Percentiles rank a stretch among this genome's conserved stretches.
Conservation (phyloP, 2,113 vertebrate species). For the Manacus vitellinus region DNA sequence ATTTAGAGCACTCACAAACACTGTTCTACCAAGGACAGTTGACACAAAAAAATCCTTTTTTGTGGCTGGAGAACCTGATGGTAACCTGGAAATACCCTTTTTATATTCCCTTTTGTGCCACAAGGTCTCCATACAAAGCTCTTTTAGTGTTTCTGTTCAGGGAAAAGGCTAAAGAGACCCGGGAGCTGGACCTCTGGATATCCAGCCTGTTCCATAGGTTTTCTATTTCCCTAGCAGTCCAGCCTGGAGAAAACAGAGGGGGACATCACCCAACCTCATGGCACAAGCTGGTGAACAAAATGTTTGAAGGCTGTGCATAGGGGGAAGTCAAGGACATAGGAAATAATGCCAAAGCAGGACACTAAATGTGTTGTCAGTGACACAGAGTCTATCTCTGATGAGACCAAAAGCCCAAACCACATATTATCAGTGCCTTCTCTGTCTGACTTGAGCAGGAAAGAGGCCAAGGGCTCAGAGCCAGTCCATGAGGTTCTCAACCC, state of each 20-base stretch:
- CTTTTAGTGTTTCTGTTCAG: background rate
- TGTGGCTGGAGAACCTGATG: background rate
- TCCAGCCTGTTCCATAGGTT: background rate
- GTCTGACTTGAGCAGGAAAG: background rate
- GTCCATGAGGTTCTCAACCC: background rate
- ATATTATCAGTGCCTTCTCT: accelerated
- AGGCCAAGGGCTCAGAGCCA: background rate
- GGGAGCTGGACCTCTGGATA: background rate
- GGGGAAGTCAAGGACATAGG: background rate
- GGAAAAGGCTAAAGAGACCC: background rate
- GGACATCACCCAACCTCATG: background rate
- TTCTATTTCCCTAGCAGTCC: background rate
- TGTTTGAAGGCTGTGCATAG: background rate
- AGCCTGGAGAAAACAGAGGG: background rate
- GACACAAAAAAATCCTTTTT: background rate
- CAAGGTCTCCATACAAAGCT: background rate
- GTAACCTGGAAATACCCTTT: background rate
- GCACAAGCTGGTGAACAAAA: background rate
- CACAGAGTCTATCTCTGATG: background rate
- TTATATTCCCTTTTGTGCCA: accelerated
- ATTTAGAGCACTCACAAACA: background rate
- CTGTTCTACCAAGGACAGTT: background rate
- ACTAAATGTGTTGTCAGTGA: background rate
- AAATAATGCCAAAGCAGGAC: background rate
- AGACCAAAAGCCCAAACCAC: background rate